A percentile compares a stretch with the other conserved stretches of the same genome.
Evolutionary conservation across 1,140 invertebrate genomes (phyloP).

Genomic region (Aphaenogaster ashmeadi): DNA sequence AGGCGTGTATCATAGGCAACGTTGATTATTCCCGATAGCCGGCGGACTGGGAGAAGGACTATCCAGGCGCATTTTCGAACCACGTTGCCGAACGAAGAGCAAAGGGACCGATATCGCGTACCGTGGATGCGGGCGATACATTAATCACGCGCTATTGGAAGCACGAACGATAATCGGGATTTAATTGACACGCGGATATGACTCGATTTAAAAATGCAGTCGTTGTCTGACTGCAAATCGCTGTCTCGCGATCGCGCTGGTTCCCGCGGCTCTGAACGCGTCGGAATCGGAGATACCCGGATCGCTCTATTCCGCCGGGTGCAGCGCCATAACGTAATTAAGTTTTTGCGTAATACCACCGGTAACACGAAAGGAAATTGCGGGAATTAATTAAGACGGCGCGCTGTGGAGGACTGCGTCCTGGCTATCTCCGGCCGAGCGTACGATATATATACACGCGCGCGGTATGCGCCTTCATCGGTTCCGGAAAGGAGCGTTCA

Average conservation of each 20-base stretch:
- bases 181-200: conserved; percentile 59
- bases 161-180: conserved; percentile 34
- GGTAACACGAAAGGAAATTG: conserved; percentile 54
- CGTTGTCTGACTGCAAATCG: conserved; percentile 2
- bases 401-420: background rate
- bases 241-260: background rate
- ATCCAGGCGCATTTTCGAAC: conserved; percentile 14
- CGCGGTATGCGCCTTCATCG: conserved; percentile 46
- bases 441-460: background rate
- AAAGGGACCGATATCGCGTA: conserved; percentile 49
- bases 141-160: conserved; percentile 54
- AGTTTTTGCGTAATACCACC: conserved; percentile 31
- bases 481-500: conserved; percentile 19
- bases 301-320: background rate
- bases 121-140: conserved; percentile 51
- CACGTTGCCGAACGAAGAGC: conserved; percentile 41
- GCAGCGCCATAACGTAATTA: conserved; percentile 32
- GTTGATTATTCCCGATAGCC: conserved; percentile 31
- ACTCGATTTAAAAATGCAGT: conserved; percentile 35
- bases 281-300: background rate
- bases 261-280: background rate
- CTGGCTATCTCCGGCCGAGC: conserved; percentile 10
- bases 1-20: background rate
- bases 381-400: conserved; percentile 51
- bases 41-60: background rate